Evolutionary conservation across 2,888 invertebrate species (phyloP), one percentile per base, ranked within the genome.

Genomic region (Coleophora deauratella): DNA sequence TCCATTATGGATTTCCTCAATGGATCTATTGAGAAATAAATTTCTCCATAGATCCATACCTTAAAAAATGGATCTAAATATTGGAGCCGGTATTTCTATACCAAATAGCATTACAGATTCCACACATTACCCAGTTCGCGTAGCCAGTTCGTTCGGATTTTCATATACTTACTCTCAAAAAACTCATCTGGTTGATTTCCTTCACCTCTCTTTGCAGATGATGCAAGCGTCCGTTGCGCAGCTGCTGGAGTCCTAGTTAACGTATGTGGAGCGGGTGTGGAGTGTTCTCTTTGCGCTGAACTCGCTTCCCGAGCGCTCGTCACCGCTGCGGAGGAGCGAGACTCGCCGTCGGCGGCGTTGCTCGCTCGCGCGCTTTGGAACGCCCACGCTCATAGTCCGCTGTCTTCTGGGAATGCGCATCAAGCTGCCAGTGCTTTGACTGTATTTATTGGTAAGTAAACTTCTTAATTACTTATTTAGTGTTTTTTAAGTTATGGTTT

Each of bases 181-280:
- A n/a, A n/a, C n/a, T n/a, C n/a, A n/a, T n/a, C n/a, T n/a, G n/a
- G n/a, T n/a, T n/a, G n/a, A n/a, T n/a, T n/a, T n/a, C n/a, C n/a
- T n/a, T n/a, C n/a, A n/a, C n/a, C n/a, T n/a, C n/a, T n/a, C n/a
- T 15, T 12, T 59, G 62, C 78, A 79, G 90, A 88, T 43, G 91
- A 91, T 42, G 77, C 88, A 37, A 91, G 91, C 52, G 85, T 94
- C 11, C 88, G 94, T 0, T 91, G 91, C 62, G 91, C 94, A 6
- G 91, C 93, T 2, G 91, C 93, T 42, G 95, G 95, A 1, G 93
- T 95, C 32, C 86, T 95, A 38, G 94, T 95, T 13, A 95, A 95
- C 82, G 88, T 95, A 56, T 82, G 84, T 57, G 84, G 76, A 27
- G 69, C 71, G 46, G 72, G 78, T 33, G 61, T 57, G 33, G 56